Evolutionary conservation across 2,888 invertebrate species (phyloP).

Genomic region (Mamestra brassicae): DNA sequence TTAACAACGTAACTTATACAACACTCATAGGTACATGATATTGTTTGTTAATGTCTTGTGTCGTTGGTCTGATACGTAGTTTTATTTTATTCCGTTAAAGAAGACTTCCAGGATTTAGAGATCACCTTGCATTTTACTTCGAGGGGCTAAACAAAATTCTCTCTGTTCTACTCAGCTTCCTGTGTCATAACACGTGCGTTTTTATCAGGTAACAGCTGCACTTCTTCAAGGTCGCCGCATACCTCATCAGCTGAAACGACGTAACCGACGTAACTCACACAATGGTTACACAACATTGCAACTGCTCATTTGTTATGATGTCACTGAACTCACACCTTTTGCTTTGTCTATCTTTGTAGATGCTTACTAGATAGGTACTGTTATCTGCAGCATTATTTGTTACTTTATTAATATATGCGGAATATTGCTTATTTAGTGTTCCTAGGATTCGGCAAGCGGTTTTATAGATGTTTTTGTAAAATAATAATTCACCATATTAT

Average conservation of each 20-base stretch:
- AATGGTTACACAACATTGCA: slow-evolving; percentile 6
- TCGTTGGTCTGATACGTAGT: not conserved
- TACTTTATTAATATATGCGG: not conserved
- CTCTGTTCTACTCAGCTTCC: not conserved
- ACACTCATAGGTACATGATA: not conserved
- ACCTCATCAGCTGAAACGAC: slow-evolving; percentile 9
- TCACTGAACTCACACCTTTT: slow-evolving; percentile 13
- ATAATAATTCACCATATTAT: not conserved
- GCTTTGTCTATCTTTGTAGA: not conserved
- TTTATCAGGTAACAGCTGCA: slow-evolving; percentile 21
- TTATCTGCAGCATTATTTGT: too few species aligned
- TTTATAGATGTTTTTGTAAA: not conserved
- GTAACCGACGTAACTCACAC: not conserved
- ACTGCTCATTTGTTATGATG: slow-evolving; percentile 1
- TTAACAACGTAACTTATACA: slow-evolving; percentile 14
- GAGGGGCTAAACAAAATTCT: not conserved
- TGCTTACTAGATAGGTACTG: too few species aligned
- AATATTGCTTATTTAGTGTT: not conserved
- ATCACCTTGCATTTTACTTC: not conserved
- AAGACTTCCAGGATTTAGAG: not conserved
- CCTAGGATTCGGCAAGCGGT: not conserved
- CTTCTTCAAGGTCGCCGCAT: slow-evolving; percentile 6
- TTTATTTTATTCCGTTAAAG: not conserved
- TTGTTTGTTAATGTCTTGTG: not conserved
- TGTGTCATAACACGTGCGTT: not conserved